These are phyloP conservation scores for Varanus salvator DNA, from an alignment of 2,113 vertebrate species.

Conservation along the genomic window DNA sequence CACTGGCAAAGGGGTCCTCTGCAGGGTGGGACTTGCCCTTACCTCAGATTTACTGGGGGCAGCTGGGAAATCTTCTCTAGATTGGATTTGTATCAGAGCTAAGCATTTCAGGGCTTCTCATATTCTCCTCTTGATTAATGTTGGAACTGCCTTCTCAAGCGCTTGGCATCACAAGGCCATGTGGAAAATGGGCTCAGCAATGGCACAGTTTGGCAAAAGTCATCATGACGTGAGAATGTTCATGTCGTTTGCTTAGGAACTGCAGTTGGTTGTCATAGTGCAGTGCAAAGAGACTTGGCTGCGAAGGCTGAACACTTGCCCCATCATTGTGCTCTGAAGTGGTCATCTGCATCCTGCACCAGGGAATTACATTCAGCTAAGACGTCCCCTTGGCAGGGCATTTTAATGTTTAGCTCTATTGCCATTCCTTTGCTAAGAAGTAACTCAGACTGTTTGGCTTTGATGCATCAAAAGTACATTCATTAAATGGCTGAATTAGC, in stretches of 20 bases:
- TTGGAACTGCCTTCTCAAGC: not conserved
- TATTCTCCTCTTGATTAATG: not conserved
- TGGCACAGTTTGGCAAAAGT: not conserved
- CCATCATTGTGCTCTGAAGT: not conserved
- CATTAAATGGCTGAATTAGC: slow-evolving; percentile 68
- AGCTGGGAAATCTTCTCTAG: not conserved
- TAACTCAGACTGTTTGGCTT: slow-evolving; percentile 62
- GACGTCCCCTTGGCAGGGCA: not conserved
- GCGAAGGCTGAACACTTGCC: not conserved
- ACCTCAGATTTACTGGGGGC: not conserved
- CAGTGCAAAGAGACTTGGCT: not conserved
- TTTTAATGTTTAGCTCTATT: slow-evolving; percentile 36
- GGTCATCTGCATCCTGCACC: fast-evolving
- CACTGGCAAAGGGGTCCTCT: not conserved
- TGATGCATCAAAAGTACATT: slow-evolving; percentile 69
- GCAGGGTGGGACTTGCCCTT: too few species aligned
- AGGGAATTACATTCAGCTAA: fast-evolving
- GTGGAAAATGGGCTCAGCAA: not conserved
- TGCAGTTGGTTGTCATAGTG: not conserved
- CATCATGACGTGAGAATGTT: not conserved
- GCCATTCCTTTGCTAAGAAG: slow-evolving; percentile 48
- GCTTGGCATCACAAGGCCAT: not conserved
- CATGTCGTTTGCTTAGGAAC: not conserved
- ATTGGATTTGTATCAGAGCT: not conserved
- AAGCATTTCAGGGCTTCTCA: not conserved